Evolutionary conservation across 2,113 vertebrate species (phyloP).

Genomic region (Engraulis encrasicolus): DNA sequence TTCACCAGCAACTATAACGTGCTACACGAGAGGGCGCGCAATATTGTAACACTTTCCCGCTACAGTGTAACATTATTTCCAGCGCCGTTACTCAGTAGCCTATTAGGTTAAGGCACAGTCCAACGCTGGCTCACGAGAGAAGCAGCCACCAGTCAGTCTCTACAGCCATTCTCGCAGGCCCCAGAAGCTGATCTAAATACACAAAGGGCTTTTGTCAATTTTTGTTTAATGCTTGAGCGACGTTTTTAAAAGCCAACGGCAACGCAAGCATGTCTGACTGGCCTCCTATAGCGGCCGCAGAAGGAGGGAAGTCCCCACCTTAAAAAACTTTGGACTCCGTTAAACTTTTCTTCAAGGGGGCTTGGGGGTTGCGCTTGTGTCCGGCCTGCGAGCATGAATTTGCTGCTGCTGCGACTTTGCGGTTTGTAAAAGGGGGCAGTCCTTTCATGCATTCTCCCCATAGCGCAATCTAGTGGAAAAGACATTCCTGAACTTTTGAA

Average conservation of each 20-base stretch:
- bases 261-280: conserved; percentile 30
- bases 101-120: neutral
- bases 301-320: conserved; percentile 49
- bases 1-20: too few relatives aligned
- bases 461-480: conserved; percentile 39
- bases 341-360: conserved; percentile 44
- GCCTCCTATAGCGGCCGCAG: conserved; percentile 36
- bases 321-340: conserved; percentile 43
- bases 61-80: neutral
- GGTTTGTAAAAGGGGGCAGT: conserved; percentile 40
- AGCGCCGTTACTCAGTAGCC: neutral
- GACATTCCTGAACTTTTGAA: conserved; percentile 25
- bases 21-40: too few relatives aligned
- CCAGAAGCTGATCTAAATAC: conserved; percentile 33
- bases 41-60: neutral
- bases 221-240: conserved; percentile 51
- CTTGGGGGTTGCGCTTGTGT: conserved; percentile 16
- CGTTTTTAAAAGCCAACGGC: conserved; percentile 53
- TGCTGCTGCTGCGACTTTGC: conserved; percentile 33
- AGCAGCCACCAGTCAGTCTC: neutral
- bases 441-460: conserved; percentile 49
- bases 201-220: conserved; percentile 61
- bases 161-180: neutral
- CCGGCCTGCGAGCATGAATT: conserved; percentile 27
- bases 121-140: neutral